Base-by-base conservation (phyloP, 2,888 invertebrate genomes). In the Folsomia manolachei region DNA sequence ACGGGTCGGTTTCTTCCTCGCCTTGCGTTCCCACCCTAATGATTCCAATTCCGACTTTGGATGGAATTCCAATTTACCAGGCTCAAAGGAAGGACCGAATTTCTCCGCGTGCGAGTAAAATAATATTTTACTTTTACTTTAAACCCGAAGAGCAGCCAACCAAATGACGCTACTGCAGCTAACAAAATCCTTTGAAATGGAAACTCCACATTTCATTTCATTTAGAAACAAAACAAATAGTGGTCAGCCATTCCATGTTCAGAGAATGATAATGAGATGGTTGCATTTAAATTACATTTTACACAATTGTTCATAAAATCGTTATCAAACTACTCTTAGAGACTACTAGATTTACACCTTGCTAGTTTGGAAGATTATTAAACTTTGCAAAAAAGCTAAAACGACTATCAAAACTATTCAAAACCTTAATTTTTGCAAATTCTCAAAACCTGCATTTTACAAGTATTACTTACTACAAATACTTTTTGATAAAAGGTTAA, bases 121-220 rank as follows among this genome's bases (percentile, higher is more conserved):
- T 39, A 39, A 39, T 39, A 39, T 39, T 39, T 39, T 39, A 39
- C 39, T 39, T 39, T 39, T 39, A 39, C 39, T 39, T 39, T 39
- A 39, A 39, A 39, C 4, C 39, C 39, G 39, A 14, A 39, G 39
- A 14, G 14, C 4, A 39, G 7, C 39, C 39, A 39, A 39, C 39
- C 39, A 14, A 39, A 4, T 39, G 39, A 14, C 7, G 39, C 39
- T 9, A 39, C 39, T 4, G 4, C 4, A 14, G 39, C 39, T 9
- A 7, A 56, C 21, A 56, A 56, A 56, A 56, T 56, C 56, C 21
- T 56, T 56, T 56, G 56, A 56, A 56, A 56, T 56, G 56, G 56
- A 56, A 56, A 56, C 56, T 56, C n/a, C 56, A n/a, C n/a, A n/a
- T n/a, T 14, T 9, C 39, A 39, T 39, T 39, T 39, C 39, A 39